Evolutionary conservation across 2,113 vertebrate genomes (phyloP).

Genomic region (Chaetura pelagica): DNA sequence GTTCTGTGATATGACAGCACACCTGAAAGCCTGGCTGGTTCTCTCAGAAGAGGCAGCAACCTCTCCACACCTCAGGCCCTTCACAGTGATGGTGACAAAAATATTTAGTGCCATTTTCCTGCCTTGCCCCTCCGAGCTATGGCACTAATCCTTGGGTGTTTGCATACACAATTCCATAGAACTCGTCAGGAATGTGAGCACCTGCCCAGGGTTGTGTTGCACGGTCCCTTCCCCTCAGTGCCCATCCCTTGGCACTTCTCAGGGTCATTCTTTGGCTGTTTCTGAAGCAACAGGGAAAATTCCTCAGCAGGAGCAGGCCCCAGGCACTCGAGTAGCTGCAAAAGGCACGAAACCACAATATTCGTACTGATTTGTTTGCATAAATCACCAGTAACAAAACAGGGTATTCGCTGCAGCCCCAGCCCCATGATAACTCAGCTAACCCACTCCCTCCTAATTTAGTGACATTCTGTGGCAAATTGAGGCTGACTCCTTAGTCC

Average conservation of each 20-base stretch:
- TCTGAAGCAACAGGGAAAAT: background rate
- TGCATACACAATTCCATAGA: background rate
- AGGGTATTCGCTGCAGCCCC: rapidly evolving
- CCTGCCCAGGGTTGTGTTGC: background rate
- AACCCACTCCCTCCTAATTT: background rate
- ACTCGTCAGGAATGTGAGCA: background rate
- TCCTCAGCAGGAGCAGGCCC: background rate
- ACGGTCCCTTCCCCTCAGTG: background rate
- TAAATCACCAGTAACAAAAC: background rate
- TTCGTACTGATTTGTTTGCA: background rate
- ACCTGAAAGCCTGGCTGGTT: rapidly evolving
- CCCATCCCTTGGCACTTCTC: background rate
- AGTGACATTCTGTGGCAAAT: background rate
- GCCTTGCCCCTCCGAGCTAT: background rate
- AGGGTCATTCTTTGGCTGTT: rapidly evolving
- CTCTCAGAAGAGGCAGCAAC: rapidly evolving
- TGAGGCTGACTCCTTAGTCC: background rate
- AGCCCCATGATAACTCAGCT: background rate
- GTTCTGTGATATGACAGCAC: too few relatives aligned
- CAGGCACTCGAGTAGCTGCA: rapidly evolving
- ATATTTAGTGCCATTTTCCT: rapidly evolving
- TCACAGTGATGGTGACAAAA: background rate
- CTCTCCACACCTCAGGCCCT: background rate
- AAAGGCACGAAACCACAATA: background rate
- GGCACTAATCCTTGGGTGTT: background rate